These are phyloP conservation scores for Amyelois transitella DNA, from an alignment of 1,140 invertebrate species.

Conservation along the genomic window DNA sequence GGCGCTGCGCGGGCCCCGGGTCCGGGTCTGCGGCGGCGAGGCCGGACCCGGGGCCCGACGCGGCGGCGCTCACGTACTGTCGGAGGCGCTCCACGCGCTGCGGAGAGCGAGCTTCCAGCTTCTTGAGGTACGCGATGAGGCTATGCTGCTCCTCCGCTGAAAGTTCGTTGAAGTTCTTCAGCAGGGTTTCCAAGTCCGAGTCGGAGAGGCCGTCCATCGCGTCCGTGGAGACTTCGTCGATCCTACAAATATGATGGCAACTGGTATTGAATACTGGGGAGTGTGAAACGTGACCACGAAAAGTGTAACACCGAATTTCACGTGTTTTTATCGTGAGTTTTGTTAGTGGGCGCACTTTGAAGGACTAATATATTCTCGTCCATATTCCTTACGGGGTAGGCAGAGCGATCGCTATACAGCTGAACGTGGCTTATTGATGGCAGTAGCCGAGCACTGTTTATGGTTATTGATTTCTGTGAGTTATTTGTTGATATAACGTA, in stretches of 20 bases:
- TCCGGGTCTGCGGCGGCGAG: background rate
- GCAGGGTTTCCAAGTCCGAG: conserved; percentile 81
- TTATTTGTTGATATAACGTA: too few relatives aligned
- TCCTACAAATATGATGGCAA: background rate
- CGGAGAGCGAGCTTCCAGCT: conserved; percentile 82
- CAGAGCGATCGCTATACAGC: too few relatives aligned
- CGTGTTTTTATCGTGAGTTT: too few relatives aligned
- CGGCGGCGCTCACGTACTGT: conserved; percentile 56
- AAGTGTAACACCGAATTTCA: too few relatives aligned
- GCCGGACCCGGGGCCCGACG: conserved; percentile 5
- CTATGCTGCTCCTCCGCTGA: conserved; percentile 85
- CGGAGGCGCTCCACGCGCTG: conserved; percentile 80
- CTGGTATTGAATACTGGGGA: too few relatives aligned
- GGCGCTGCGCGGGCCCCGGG: background rate
- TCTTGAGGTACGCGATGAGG: conserved; percentile 85
- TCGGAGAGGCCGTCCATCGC: conserved; percentile 84
- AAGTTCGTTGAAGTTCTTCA: conserved; percentile 85
- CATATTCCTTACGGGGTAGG: too few relatives aligned
- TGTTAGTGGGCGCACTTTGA: too few relatives aligned
- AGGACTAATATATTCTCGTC: too few relatives aligned
- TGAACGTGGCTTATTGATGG: too few relatives aligned
- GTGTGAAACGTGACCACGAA: too few relatives aligned
- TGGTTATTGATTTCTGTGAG: too few relatives aligned
- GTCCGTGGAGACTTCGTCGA: conserved; percentile 41
- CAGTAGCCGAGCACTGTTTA: too few relatives aligned